Base-by-base conservation (phyloP, 2,888 invertebrate genomes). In the Bombyx huttoni region DNA sequence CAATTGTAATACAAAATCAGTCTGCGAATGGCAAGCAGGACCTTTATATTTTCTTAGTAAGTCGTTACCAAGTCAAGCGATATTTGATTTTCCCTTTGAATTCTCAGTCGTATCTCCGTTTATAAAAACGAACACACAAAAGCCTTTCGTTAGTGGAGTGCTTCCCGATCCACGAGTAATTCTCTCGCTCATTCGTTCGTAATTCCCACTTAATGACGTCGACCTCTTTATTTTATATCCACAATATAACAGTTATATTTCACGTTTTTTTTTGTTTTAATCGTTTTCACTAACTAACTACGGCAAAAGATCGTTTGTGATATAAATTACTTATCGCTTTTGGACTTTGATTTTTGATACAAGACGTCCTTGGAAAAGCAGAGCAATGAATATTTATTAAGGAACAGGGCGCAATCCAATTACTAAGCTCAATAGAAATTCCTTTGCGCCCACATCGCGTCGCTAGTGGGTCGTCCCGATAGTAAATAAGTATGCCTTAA, bases 371-470 rank as follows among this genome's bases (percentile, higher is more conserved):
- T 68, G 60, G 63, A 59, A 73, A 76, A 75, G 74, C 72, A 67
- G 67, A 69, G 63, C 66, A 68, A 72, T 78, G 71, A 75, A 78
- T 78, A 78, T 79, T 77, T 78, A 80, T 77, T 59, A 65, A 56
- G 54, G 59, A 64, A 58, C 54, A 57, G 58, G 57, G 56, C 58
- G 62, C 63, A 62, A 60, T 71, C 63, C 62, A 72, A 74, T 73
- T 74, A 69, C 64, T 58, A 49, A 57, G 54, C 60, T 69, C 59
- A 59, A 68, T 70, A 69, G 68, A 66, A 68, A 68, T 58, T 65
- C 59, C 59, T 63, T 56, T 50, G 53, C 52, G 55, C 60, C 53
- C 58, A 54, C 56, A 58, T 56, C 51, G 50, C 50, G 50, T 34
- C 24, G 50, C 52, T 45, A 12, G 48, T 48, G 45, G 40, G 34